phyloP scores from a whole-genome alignment of 2,113 vertebrate species.

The Pseudopodoces humilis region DNA sequence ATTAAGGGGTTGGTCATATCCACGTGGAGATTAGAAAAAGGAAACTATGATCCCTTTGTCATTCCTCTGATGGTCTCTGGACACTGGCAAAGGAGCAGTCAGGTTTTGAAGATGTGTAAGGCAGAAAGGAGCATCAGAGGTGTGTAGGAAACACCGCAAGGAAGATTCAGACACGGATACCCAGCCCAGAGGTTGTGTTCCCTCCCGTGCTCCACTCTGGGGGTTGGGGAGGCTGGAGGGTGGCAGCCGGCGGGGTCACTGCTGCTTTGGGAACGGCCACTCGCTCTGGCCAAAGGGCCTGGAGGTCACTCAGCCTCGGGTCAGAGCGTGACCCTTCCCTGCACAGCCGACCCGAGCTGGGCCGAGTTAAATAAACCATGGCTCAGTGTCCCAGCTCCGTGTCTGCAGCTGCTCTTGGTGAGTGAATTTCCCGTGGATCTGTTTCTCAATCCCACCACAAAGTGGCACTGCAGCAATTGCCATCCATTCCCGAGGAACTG shows the following conservation, averaged over 20 bases:
- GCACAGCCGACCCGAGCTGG: neutral
- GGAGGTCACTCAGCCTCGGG: neutral
- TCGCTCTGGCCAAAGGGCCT: neutral
- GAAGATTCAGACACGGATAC: neutral
- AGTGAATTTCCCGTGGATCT: rapidly evolving
- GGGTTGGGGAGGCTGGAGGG: rapidly evolving
- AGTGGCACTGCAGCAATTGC: constrained; percentile 62
- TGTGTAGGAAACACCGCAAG: neutral
- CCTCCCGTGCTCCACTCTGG: neutral
- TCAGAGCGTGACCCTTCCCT: neutral
- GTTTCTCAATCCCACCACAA: constrained; percentile 29
- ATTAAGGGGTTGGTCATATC: neutral
- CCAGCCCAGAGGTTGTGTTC: neutral
- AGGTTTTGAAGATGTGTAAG: neutral
- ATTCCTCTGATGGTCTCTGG: neutral
- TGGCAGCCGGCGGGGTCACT: neutral
- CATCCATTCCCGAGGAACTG: neutral
- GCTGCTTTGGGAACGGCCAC: neutral
- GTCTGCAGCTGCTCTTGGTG: rapidly evolving
- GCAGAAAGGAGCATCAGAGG: neutral
- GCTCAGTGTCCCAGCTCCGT: neutral
- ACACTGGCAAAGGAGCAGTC: neutral
- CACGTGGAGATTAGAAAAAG: neutral
- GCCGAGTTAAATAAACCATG: neutral
- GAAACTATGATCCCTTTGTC: neutral